Conservation (phyloP, 35 echinoderm and acorn worm species). For the Lytechinus variegatus region DNA sequence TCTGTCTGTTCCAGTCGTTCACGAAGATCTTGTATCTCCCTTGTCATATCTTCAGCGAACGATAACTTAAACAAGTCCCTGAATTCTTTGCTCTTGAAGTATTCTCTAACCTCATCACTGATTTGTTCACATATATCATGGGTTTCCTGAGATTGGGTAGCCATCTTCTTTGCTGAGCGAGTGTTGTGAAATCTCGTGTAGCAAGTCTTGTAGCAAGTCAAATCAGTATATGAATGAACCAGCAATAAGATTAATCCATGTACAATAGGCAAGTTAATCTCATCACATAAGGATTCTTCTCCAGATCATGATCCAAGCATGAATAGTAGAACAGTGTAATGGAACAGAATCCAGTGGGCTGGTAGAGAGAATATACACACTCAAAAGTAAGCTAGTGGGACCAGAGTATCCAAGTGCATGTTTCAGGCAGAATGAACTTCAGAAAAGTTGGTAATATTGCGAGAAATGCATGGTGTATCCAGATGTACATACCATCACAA, state of each 20-base stretch:
- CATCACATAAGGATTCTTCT: no score
- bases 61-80: background rate
- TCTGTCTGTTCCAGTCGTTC: background rate
- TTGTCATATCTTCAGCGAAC: background rate
- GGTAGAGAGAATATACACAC: no score
- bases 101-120: conserved; percentile 19
- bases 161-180: background rate
- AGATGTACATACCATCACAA: no score
- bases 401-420: no score
- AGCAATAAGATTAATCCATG: background rate
- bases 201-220: background rate
- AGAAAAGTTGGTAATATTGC: no score
- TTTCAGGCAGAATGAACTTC: no score
- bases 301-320: no score
- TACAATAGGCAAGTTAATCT: background rate
- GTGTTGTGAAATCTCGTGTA: background rate
- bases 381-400: no score
- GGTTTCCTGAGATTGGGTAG: background rate
- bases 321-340: no score
- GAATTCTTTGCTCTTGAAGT: background rate
- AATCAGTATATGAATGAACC: background rate
- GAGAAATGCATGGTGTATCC: no score
- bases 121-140: conserved; percentile 4
- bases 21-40: background rate
- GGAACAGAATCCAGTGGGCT: no score